These are phyloP conservation scores for Falco naumanni DNA, from an alignment of 2,797 vertebrate species.

Conservation along the genomic window DNA sequence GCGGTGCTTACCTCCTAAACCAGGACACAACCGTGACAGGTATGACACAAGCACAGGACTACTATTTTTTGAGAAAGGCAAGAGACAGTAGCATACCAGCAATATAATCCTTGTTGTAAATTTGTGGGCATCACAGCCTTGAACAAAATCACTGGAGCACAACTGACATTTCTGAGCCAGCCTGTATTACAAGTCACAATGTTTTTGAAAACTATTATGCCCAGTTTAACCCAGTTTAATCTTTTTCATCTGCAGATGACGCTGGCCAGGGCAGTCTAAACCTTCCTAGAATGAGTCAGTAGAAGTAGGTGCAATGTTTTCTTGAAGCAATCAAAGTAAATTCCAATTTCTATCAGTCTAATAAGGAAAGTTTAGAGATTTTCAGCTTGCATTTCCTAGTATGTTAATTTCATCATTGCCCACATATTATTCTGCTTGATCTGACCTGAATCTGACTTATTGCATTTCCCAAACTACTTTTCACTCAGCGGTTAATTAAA, in stretches of 20 bases:
- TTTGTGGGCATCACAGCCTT: background rate
- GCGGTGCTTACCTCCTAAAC: background rate
- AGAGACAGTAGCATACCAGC: background rate
- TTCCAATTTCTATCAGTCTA: slow-evolving; percentile 46
- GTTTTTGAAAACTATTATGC: background rate
- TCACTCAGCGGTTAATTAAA: slow-evolving; percentile 71
- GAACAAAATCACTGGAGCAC: background rate
- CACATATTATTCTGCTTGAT: slow-evolving; percentile 77
- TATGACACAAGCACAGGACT: background rate
- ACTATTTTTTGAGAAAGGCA: background rate
- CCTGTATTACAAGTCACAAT: background rate
- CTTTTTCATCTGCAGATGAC: background rate
- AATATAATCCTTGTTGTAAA: background rate
- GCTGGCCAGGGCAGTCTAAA: background rate
- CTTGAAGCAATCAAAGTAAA: slow-evolving; percentile 31
- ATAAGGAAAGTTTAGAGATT: slow-evolving; percentile 57
- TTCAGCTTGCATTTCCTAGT: slow-evolving; percentile 66
- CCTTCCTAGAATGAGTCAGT: background rate
- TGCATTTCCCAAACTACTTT: slow-evolving; percentile 71
- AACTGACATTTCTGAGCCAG: background rate
- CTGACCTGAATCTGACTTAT: slow-evolving; percentile 75
- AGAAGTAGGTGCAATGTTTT: background rate
- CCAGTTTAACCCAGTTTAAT: background rate
- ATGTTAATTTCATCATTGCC: slow-evolving; percentile 73
- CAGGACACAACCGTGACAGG: background rate